A percentile compares a stretch with the other conserved stretches of the same genome.
phyloP scores from a whole-genome alignment of 2,797 vertebrate genomes.

The Lacerta bilineata region DNA sequence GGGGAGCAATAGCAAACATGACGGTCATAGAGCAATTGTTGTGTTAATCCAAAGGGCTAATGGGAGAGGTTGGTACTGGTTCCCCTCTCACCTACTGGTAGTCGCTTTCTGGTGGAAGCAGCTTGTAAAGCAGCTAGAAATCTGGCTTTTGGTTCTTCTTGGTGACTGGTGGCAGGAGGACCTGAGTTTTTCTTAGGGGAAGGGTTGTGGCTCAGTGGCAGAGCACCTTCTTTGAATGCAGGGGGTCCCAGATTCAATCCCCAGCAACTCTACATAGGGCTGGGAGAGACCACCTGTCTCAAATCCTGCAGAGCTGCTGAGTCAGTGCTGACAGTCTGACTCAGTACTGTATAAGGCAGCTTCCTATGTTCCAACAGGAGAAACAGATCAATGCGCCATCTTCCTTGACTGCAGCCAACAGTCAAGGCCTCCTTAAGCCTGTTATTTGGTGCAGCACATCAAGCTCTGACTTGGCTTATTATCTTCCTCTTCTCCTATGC shows the following conservation, averaged over 20 bases:
- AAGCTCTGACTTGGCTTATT: no score
- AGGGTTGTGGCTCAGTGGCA: no score
- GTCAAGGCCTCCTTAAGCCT: neutral
- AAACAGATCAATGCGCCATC: neutral
- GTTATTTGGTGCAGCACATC: neutral
- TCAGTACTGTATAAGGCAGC: no score
- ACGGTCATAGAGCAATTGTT: neutral
- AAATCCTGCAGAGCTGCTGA: no score
- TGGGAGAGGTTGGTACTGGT: neutral
- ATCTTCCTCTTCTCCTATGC: neutral
- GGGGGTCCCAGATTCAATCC: no score
- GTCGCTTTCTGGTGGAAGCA: neutral
- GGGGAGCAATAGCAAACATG: neutral
- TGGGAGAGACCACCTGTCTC: no score
- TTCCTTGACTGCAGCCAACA: neutral
- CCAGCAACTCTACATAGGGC: no score
- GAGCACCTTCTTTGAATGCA: no score
- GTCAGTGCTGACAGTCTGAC: no score
- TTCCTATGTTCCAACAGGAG: no score
- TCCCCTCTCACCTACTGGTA: neutral
- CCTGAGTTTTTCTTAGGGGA: neutral
- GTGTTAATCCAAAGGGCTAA: neutral
- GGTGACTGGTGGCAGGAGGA: neutral
- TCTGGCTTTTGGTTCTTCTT: neutral
- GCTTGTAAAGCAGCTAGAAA: neutral